phyloP scores from a whole-genome alignment of 2,888 invertebrate genomes.

The Conchocele bisecta region DNA sequence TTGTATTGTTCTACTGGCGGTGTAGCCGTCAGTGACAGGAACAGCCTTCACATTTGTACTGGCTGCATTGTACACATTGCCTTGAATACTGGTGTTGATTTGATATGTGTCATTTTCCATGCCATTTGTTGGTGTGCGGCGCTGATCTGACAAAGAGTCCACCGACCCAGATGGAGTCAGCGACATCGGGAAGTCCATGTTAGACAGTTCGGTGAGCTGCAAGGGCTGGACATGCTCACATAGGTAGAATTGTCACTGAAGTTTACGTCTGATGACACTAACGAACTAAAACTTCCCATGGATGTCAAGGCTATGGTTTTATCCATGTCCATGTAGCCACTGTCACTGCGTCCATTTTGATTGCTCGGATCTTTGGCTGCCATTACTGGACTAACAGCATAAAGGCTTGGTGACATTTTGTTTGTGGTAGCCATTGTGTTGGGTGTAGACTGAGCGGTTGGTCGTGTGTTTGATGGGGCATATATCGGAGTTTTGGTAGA shows the following conservation, averaged over 20 bases:
- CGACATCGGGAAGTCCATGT: conserved; percentile 64
- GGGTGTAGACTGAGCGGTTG: conserved; percentile 48
- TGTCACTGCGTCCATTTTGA: conserved; percentile 24
- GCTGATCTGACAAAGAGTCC: conserved; percentile 56
- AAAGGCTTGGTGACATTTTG: conserved; percentile 38
- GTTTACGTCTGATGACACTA: conserved; percentile 60
- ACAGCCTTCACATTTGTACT: conserved; percentile 3
- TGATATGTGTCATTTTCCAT: conserved; percentile 55
- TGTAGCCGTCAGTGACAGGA: conserved; percentile 1
- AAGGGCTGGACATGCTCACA: conserved; percentile 70
- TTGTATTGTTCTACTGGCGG: conserved; percentile 1
- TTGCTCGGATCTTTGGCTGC: conserved; percentile 41
- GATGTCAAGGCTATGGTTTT: conserved; percentile 31
- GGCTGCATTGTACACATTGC: conserved; percentile 20
- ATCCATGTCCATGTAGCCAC: conserved; percentile 66
- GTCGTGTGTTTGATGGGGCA: conserved; percentile 20
- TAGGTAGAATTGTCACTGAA: conserved; percentile 65
- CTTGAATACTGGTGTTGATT: conserved; percentile 50
- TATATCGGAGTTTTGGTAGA: conserved; percentile 26
- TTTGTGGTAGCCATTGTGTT: conserved; percentile 3
- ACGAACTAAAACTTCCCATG: conserved; percentile 59
- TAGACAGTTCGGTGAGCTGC: conserved; percentile 69
- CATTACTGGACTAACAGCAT: conserved; percentile 61
- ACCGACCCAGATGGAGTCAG: conserved; percentile 64
- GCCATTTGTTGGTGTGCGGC: conserved; percentile 55